A percentile compares a stretch with the other conserved stretches of the same genome.
These are phyloP conservation scores for Myotis pilosus DNA, from an alignment of 2,797 vertebrate genomes.

Conservation along the genomic window DNA sequence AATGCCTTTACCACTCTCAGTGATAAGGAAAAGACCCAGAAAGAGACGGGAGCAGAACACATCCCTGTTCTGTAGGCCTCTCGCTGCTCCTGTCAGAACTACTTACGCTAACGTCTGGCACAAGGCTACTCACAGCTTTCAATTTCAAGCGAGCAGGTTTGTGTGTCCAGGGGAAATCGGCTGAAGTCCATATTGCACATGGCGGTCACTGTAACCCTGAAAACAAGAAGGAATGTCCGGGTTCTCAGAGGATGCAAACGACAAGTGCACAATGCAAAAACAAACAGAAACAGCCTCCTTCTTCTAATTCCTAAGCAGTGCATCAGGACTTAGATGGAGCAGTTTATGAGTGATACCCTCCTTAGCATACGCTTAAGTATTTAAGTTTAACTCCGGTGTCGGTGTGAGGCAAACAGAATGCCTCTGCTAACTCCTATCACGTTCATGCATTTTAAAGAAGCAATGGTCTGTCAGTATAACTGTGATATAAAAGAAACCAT, in stretches of 20 bases:
- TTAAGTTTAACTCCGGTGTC: not conserved
- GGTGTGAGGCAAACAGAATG: not conserved
- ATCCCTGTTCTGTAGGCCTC: not conserved
- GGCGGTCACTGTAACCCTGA: constrained; percentile 96
- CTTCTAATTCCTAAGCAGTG: not conserved
- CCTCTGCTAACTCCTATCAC: not conserved
- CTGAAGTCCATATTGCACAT: constrained; percentile 99
- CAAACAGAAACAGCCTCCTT: not conserved
- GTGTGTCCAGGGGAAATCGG: constrained; percentile 96
- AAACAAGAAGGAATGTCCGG: constrained; percentile 55
- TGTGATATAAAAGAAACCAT: not conserved
- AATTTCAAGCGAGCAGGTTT: constrained; percentile 97
- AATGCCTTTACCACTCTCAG: not conserved
- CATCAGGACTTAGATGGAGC: not conserved
- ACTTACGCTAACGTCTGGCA: not conserved
- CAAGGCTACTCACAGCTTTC: constrained; percentile 94
- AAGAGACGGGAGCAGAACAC: not conserved
- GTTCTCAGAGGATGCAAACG: not conserved
- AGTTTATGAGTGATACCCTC: not conserved
- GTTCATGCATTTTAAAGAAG: not conserved
- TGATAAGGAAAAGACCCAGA: not conserved
- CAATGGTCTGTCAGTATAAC: not conserved
- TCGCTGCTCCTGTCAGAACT: not conserved
- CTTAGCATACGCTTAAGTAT: not conserved
- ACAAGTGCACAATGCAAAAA: not conserved